phyloP scores from a whole-genome alignment of 1,140 invertebrate genomes.

The Leptinotarsa texana region DNA sequence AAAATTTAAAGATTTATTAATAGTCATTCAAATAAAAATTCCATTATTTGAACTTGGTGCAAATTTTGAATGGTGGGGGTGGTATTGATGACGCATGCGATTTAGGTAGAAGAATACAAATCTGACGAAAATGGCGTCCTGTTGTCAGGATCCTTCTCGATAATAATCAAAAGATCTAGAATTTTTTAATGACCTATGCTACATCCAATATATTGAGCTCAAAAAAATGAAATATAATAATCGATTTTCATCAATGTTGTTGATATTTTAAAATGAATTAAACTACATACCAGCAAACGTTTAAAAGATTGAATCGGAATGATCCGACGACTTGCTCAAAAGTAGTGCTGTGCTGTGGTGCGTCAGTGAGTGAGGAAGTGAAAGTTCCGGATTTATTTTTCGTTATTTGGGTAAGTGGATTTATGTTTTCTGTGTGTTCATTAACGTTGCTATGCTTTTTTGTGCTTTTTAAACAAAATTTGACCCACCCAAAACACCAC shows the following conservation, averaged over 20 bases:
- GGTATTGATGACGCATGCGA: slow-evolving; percentile 22
- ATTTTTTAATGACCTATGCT: slow-evolving; percentile 51
- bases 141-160: slow-evolving; percentile 50
- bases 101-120: slow-evolving; percentile 18
- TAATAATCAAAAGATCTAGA: slow-evolving; percentile 45
- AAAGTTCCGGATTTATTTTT: slow-evolving; percentile 21
- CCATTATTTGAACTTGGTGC: background rate
- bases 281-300: slow-evolving; percentile 28
- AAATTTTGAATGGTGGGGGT: background rate
- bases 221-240: slow-evolving; percentile 39
- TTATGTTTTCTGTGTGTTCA: slow-evolving; percentile 16
- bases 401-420: slow-evolving; percentile 26
- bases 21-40: too few relatives aligned
- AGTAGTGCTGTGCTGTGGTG: slow-evolving; percentile 32
- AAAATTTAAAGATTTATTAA: too few relatives aligned
- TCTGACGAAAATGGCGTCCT: slow-evolving; percentile 51
- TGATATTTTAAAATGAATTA: slow-evolving; percentile 40
- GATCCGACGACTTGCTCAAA: slow-evolving; percentile 11
- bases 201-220: slow-evolving; percentile 47
- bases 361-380: slow-evolving; percentile 32
- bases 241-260: slow-evolving; percentile 30
- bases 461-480: slow-evolving; percentile 25
- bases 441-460: slow-evolving; percentile 19
- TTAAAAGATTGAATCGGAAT: slow-evolving; percentile 33
- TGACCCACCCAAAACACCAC: slow-evolving; percentile 42